Conservation (phyloP, 2,113 vertebrate species). For the Chunga burmeisteri region DNA sequence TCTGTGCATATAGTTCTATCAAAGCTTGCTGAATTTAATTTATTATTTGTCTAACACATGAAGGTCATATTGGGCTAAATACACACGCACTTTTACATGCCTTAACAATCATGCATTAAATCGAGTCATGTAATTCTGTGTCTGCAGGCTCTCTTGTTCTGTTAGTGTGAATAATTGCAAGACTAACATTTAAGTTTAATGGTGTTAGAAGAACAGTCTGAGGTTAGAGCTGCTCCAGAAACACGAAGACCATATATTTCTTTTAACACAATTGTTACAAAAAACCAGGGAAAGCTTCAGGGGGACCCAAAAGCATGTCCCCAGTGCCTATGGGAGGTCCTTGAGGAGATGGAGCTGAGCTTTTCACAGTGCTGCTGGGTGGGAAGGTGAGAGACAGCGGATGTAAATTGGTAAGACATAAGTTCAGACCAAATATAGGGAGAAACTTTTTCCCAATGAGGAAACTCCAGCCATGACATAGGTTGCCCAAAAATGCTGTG, state of each 20-base stretch:
- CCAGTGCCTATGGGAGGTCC: accelerated
- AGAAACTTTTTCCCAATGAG: background rate
- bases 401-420: background rate
- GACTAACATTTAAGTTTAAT: background rate
- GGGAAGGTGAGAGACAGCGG: background rate
- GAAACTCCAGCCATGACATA: background rate
- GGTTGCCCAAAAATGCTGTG: background rate
- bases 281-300: background rate
- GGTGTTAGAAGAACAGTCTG: background rate
- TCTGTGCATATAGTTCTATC: background rate
- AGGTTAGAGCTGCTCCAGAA: background rate
- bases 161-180: background rate
- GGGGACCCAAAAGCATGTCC: background rate
- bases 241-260: background rate
- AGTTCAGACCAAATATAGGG: background rate
- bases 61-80: background rate
- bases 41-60: background rate
- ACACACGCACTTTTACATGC: background rate
- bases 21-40: background rate
- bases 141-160: background rate
- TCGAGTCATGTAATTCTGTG: background rate
- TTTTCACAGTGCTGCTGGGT: background rate
- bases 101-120: background rate
- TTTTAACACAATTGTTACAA: background rate
- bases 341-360: accelerated